These are phyloP conservation scores for Carassius gibelio DNA, from an alignment of 2,113 vertebrate genomes.

Conservation along the genomic window DNA sequence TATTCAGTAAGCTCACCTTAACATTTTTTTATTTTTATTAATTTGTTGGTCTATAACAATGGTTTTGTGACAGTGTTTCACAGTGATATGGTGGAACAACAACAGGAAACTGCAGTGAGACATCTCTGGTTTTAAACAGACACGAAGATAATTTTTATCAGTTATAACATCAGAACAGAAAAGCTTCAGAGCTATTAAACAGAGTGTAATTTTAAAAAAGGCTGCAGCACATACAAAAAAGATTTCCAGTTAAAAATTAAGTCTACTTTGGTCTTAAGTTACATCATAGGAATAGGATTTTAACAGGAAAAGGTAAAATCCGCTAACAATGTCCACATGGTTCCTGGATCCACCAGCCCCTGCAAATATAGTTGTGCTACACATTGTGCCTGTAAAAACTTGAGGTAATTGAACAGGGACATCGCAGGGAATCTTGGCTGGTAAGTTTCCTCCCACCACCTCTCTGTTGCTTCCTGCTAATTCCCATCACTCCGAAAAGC, in stretches of 20 bases:
- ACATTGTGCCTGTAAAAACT: background rate
- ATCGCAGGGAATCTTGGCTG: background rate
- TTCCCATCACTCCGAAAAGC: conserved; percentile 27
- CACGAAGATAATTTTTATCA: no score
- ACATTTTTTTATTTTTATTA: no score
- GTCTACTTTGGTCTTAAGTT: background rate
- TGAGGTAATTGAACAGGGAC: background rate
- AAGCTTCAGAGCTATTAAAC: no score
- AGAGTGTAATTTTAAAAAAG: no score
- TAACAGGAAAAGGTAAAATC: background rate
- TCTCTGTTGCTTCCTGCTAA: conserved; percentile 8
- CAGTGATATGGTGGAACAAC: background rate
- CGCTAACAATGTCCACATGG: background rate
- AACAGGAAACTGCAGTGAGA: no score
- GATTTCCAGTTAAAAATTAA: background rate
- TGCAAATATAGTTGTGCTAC: background rate
- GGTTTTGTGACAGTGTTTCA: background rate
- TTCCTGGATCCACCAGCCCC: background rate
- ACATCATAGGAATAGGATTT: background rate
- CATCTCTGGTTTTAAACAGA: no score
- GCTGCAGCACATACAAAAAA: no score
- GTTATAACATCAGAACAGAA: no score
- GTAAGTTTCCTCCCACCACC: background rate
- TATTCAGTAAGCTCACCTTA: background rate
- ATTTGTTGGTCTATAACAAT: no score